phyloP scores from a whole-genome alignment of 2,797 vertebrate species.

The Siniperca undulata region DNA sequence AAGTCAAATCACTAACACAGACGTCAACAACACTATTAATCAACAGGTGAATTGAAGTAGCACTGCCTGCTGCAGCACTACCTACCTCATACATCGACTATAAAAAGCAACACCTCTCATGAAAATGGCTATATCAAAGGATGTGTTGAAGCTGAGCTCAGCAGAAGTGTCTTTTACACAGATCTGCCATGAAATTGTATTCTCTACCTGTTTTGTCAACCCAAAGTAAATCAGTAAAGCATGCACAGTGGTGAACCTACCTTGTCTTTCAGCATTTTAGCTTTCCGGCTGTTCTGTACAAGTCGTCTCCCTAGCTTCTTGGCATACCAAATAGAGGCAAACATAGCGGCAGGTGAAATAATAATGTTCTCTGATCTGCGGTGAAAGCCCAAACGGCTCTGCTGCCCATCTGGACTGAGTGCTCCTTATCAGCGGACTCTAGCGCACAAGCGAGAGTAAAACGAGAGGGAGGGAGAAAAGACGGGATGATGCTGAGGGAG shows the following conservation, averaged over 20 bases:
- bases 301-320: constrained; percentile 98
- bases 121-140: not conserved
- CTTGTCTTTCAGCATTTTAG: constrained; percentile 95
- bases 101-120: not conserved
- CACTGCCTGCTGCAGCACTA: not conserved
- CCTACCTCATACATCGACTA: not conserved
- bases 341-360: constrained; percentile 86
- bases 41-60: constrained; percentile 61
- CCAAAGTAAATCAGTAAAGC: constrained; percentile 36
- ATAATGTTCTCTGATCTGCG: constrained; percentile 69
- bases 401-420: constrained; percentile 70
- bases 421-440: constrained; percentile 59
- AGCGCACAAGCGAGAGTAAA: constrained; percentile 45
- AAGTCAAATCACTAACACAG: constrained; percentile 32
- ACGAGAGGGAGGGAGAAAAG: constrained; percentile 38
- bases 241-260: constrained; percentile 76
- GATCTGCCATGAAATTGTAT: constrained; percentile 7
- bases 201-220: not conserved
- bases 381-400: constrained; percentile 75
- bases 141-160: not conserved
- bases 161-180: not conserved
- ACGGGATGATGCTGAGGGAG: constrained; percentile 57
- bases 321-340: constrained; percentile 97
- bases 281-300: constrained; percentile 94
- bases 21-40: constrained; percentile 42